These are phyloP conservation scores for Chalcosyrphus nemorum DNA, from an alignment of 2,888 invertebrate genomes.

Conservation along the genomic window DNA sequence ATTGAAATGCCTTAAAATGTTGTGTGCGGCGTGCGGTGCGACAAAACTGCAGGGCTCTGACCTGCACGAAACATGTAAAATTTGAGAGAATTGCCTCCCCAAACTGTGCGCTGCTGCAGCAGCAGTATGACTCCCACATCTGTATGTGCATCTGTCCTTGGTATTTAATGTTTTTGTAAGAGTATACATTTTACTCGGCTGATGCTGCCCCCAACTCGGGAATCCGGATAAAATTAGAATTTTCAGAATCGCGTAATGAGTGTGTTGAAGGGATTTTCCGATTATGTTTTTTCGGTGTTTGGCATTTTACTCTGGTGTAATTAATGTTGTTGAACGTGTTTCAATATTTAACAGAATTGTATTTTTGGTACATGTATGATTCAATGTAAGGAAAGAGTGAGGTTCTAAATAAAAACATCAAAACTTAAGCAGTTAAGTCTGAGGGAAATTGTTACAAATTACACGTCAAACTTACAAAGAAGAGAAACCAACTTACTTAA, in stretches of 20 bases:
- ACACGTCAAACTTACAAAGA: no score
- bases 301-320: slow-evolving; percentile 20
- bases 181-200: neutral
- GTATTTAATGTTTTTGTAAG: slow-evolving; percentile 4
- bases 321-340: slow-evolving; percentile 36
- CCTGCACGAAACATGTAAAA: slow-evolving; percentile 32
- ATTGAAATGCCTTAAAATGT: slow-evolving; percentile 47
- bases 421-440: no score
- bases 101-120: slow-evolving; percentile 29
- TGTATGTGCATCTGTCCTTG: slow-evolving; percentile 54
- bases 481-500: no score
- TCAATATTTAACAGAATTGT: slow-evolving; percentile 26
- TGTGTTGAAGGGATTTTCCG: slow-evolving; percentile 59
- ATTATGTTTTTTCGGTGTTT: slow-evolving; percentile 15
- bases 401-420: no score
- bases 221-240: slow-evolving; percentile 67
- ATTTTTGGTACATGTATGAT: neutral
- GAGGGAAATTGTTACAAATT: no score
- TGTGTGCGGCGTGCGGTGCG: neutral
- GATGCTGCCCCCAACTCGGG: slow-evolving; percentile 57
- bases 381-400: no score
- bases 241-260: slow-evolving; percentile 62
- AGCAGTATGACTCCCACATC: slow-evolving; percentile 46
- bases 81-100: slow-evolving; percentile 58
- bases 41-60: slow-evolving; percentile 38